These are phyloP conservation scores for Pseudomyrmex gracilis DNA, from an alignment of 1,140 invertebrate species.

Conservation along the genomic window DNA sequence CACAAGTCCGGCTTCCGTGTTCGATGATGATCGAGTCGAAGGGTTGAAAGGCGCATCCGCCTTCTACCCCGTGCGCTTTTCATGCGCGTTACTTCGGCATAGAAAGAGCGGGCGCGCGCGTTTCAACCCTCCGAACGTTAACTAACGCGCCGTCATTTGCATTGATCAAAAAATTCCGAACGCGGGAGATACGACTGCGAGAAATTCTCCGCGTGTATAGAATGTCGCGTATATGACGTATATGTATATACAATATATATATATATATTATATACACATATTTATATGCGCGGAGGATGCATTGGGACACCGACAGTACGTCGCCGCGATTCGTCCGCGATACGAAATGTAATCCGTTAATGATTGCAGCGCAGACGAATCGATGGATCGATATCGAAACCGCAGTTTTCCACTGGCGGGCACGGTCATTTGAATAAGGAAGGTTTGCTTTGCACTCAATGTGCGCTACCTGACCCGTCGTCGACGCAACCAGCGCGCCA, in stretches of 20 bases:
- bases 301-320: neutral
- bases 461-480: constrained; percentile 62
- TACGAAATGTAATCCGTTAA: constrained; percentile 61
- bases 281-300: too few species aligned
- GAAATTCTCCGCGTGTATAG: constrained; percentile 7
- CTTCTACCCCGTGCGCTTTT: constrained; percentile 40
- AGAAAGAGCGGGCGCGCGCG: neutral
- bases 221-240: constrained; percentile 11
- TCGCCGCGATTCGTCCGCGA: constrained; percentile 13
- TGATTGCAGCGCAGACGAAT: constrained; percentile 33
- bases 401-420: constrained; percentile 33
- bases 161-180: constrained; percentile 64
- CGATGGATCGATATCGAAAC: constrained; percentile 52
- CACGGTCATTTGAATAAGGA: constrained; percentile 69
- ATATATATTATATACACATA: too few species aligned
- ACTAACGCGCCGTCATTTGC: constrained; percentile 52
- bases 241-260: neutral
- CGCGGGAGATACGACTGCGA: constrained; percentile 36
- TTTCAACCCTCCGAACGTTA: constrained; percentile 5
- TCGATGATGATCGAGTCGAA: constrained; percentile 42
- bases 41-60: neutral
- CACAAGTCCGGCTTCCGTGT: constrained; percentile 1
- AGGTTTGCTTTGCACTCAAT: constrained; percentile 70
- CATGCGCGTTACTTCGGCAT: constrained; percentile 1
- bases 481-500: constrained; percentile 37